These are phyloP conservation scores for Triplophysa dalaica DNA, from an alignment of 2,113 vertebrate genomes.

Conservation along the genomic window DNA sequence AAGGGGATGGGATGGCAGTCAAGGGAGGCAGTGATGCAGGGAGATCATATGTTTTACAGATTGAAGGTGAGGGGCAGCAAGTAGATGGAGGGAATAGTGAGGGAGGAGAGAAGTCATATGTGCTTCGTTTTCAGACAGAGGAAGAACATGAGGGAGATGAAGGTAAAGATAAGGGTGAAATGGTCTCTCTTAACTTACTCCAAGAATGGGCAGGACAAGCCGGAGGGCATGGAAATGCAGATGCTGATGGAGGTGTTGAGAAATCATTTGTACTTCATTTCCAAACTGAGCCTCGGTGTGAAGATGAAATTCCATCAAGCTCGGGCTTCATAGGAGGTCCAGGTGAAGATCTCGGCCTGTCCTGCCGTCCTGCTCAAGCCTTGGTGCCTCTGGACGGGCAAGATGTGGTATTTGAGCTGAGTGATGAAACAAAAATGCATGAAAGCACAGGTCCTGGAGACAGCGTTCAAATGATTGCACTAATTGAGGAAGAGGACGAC, in stretches of 20 bases:
- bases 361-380: conserved; percentile 64
- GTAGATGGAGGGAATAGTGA: conserved; percentile 55
- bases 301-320: conserved; percentile 48
- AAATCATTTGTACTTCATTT: conserved; percentile 76
- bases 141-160: conserved; percentile 59
- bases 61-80: conserved; percentile 63
- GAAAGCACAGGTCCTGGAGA: conserved; percentile 60
- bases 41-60: conserved; percentile 72
- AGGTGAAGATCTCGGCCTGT: conserved; percentile 64
- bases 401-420: conserved; percentile 76
- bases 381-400: conserved; percentile 70
- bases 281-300: conserved; percentile 64
- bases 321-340: conserved; percentile 58
- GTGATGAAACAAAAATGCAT: conserved; percentile 67
- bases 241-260: conserved; percentile 51
- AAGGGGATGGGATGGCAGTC: conserved; percentile 58
- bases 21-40: conserved; percentile 45
- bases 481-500: conserved; percentile 69
- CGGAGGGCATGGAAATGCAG: conserved; percentile 49
- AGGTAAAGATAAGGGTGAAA: conserved; percentile 57
- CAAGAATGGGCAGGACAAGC: conserved; percentile 69
- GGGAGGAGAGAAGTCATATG: conserved; percentile 64
- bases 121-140: conserved; percentile 71
- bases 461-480: conserved; percentile 77
- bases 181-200: conserved; percentile 72